Conservation (phyloP, 2,797 vertebrate genomes). For the Ctenosaura bakeri region DNA sequence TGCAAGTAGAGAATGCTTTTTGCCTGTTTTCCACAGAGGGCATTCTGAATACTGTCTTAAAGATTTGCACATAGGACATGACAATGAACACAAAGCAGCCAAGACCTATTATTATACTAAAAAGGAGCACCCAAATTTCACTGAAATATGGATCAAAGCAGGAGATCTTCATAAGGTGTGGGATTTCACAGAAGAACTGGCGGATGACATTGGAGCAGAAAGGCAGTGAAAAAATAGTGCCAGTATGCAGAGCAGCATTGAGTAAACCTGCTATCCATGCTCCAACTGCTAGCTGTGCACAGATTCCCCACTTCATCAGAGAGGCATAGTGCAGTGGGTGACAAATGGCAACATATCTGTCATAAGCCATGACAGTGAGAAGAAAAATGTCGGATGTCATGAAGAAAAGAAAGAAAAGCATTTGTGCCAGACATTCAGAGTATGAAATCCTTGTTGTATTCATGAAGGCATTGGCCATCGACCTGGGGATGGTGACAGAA, state of each 20-base stretch:
- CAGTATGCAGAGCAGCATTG: not conserved
- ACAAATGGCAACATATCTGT: slow-evolving; percentile 35
- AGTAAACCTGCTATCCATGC: slow-evolving; percentile 17
- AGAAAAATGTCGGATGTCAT: not conserved
- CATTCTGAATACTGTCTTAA: slow-evolving; percentile 21
- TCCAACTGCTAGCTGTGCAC: not conserved
- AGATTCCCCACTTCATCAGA: not conserved
- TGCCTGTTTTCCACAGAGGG: not conserved
- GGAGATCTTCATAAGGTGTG: slow-evolving; percentile 25
- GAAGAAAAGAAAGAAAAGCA: slow-evolving; percentile 28
- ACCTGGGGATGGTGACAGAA: not conserved
- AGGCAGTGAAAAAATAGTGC: slow-evolving; percentile 16
- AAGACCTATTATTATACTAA: slow-evolving; percentile 19
- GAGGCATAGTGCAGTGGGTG: not conserved
- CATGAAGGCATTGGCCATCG: not conserved
- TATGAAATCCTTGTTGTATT: not conserved
- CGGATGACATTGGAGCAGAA: slow-evolving; percentile 23
- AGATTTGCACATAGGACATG: slow-evolving; percentile 35
- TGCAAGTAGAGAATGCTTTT: slow-evolving; percentile 32
- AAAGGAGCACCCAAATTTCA: slow-evolving; percentile 20
- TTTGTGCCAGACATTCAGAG: slow-evolving; percentile 10
- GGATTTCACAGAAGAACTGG: slow-evolving; percentile 34
- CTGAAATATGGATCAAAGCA: slow-evolving; percentile 17
- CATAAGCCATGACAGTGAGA: slow-evolving; percentile 23
- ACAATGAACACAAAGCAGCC: slow-evolving; percentile 20